These are phyloP conservation scores for Diachrysia chrysitis DNA, from an alignment of 2,888 invertebrate species.

Conservation along the genomic window DNA sequence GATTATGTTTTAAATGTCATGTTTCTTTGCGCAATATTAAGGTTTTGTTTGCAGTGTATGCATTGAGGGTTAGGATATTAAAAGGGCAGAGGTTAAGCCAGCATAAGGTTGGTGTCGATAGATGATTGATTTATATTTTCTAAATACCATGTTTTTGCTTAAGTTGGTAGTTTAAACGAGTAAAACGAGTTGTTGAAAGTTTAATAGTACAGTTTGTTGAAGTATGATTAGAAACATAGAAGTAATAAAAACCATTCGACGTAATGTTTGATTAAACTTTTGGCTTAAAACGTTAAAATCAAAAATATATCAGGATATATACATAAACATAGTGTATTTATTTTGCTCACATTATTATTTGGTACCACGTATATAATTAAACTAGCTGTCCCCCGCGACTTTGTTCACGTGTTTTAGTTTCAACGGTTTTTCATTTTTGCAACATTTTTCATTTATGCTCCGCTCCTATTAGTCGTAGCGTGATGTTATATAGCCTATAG, in stretches of 20 bases:
- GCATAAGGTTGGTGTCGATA: constrained; percentile 41
- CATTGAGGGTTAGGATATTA: constrained; percentile 32
- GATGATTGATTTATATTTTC: constrained; percentile 47
- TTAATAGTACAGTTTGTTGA: not conserved
- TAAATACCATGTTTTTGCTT: constrained; percentile 17
- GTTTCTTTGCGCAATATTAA: constrained; percentile 43
- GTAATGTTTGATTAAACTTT: not conserved
- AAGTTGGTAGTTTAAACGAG: constrained; percentile 29
- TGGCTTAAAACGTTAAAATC: too few relatives aligned
- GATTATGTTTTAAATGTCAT: constrained; percentile 54
- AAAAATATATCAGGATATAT: too few relatives aligned
- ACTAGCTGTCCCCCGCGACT: too few relatives aligned
- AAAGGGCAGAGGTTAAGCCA: constrained; percentile 51
- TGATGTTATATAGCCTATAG: too few relatives aligned
- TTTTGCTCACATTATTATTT: too few relatives aligned
- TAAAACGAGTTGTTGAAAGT: not conserved
- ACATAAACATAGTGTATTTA: too few relatives aligned
- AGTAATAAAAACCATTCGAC: not conserved
- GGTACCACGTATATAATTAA: too few relatives aligned
- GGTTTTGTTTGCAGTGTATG: constrained; percentile 31
- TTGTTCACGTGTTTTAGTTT: too few relatives aligned
- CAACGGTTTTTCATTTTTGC: too few relatives aligned
- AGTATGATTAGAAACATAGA: not conserved
- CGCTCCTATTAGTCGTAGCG: too few relatives aligned
- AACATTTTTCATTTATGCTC: too few relatives aligned